Conservation (phyloP, 2,888 invertebrate species). For the Litoditis marina region DNA sequence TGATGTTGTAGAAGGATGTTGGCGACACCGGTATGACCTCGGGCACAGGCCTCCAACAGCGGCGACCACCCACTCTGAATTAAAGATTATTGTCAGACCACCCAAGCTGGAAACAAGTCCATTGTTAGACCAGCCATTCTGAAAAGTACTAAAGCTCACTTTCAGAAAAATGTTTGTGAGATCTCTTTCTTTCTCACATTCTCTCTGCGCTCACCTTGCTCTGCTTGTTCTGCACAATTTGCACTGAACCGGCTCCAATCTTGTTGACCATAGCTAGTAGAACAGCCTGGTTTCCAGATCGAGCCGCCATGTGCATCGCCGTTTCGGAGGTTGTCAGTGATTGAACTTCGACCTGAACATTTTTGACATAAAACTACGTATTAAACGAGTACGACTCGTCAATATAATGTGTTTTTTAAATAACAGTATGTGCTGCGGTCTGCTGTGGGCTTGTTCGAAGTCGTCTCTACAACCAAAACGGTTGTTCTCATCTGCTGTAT, state of each 20-base stretch:
- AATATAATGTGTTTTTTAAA: too few relatives aligned
- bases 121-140: too few relatives aligned
- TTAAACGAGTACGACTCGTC: not conserved
- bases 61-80: constrained; percentile 80
- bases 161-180: not conserved
- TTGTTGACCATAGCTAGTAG: constrained; percentile 87
- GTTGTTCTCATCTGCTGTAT: too few relatives aligned
- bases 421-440: too few relatives aligned
- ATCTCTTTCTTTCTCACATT: not conserved
- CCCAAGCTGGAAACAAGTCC: too few relatives aligned
- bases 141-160: too few relatives aligned
- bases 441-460: too few relatives aligned
- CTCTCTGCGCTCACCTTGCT: constrained; percentile 70
- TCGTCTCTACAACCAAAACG: too few relatives aligned
- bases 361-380: too few relatives aligned
- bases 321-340: constrained; percentile 77
- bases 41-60: constrained; percentile 86
- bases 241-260: constrained; percentile 83
- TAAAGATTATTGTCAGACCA: too few relatives aligned
- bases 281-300: constrained; percentile 84
- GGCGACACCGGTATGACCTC: constrained; percentile 90
- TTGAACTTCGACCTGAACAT: constrained; percentile 45
- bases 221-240: constrained; percentile 88
- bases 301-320: constrained; percentile 89
- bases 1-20: constrained; percentile 76